phyloP scores from a whole-genome alignment of 53 echinoderm and acorn worm species.

The Echinarachnius parma region DNA sequence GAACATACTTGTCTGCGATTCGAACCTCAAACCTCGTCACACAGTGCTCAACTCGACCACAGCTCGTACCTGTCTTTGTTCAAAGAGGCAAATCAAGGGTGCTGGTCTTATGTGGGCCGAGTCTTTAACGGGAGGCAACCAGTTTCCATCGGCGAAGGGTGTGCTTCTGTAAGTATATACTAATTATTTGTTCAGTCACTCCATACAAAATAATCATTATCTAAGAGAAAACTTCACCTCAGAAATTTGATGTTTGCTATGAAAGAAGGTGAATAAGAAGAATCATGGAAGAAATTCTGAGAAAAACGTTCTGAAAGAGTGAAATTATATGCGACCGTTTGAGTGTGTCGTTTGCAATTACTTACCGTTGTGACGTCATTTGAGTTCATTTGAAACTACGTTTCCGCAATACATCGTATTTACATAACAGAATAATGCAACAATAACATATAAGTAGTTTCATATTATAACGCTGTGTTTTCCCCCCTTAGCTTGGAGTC shows the following conservation, averaged over 20 bases:
- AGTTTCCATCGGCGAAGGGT: constrained; percentile 29
- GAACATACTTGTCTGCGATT: constrained; percentile 46
- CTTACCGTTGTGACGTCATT: too few relatives aligned
- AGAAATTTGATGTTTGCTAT: too few relatives aligned
- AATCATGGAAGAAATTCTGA: too few relatives aligned
- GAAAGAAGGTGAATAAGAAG: too few relatives aligned
- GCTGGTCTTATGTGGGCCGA: constrained; percentile 41
- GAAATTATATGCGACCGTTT: too few relatives aligned
- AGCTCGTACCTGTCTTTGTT: background rate
- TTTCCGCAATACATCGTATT: background rate
- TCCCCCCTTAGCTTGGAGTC: constrained; percentile 34
- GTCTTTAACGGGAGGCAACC: constrained; percentile 9
- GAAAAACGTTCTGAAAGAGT: too few relatives aligned
- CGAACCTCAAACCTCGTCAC: constrained; percentile 14
- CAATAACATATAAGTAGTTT: background rate
- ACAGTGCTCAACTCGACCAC: constrained; percentile 4
- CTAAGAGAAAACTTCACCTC: too few relatives aligned
- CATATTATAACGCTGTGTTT: background rate
- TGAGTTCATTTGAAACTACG: too few relatives aligned
- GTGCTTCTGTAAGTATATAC: constrained; percentile 18
- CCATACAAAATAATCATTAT: too few relatives aligned
- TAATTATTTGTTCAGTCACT: background rate
- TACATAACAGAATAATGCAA: too few relatives aligned
- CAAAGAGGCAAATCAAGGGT: constrained; percentile 17
- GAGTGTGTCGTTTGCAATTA: too few relatives aligned